Conservation (phyloP, 1,140 invertebrate genomes). For the Lepidurus apus region DNA sequence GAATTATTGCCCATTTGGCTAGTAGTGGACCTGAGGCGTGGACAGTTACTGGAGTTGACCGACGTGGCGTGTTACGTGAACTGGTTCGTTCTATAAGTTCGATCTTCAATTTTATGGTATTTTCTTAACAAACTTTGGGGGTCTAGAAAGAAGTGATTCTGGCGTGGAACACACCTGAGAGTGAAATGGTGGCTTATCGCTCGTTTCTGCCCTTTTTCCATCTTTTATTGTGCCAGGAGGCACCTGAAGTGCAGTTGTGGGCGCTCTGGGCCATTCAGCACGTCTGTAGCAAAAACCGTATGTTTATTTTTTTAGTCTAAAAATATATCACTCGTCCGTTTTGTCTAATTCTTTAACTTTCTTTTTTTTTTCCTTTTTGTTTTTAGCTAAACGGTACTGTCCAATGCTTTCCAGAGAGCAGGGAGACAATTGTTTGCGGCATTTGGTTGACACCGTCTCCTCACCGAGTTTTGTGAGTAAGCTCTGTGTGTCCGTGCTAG, state of each 20-base stretch:
- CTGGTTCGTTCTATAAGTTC: conserved; percentile 43
- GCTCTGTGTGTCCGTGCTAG: neutral
- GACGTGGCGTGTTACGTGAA: conserved; percentile 54
- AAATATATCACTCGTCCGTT: neutral
- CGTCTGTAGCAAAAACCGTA: conserved; percentile 72
- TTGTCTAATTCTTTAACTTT: conserved; percentile 34
- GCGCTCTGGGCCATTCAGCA: conserved; percentile 78
- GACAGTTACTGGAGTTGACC: conserved; percentile 44
- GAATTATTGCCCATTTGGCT: conserved; percentile 70
- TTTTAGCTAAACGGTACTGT: conserved; percentile 65
- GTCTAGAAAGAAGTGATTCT: conserved; percentile 54
- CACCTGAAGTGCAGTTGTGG: conserved; percentile 69
- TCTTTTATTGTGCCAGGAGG: conserved; percentile 54
- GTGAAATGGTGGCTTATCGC: conserved; percentile 77
- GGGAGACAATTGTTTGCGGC: conserved; percentile 52
- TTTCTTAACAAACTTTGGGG: conserved; percentile 38
- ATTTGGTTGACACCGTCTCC: neutral
- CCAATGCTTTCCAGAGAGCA: conserved; percentile 62
- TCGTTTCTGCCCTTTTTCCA: conserved; percentile 75
- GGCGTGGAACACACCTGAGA: conserved; percentile 64
- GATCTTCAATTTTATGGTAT: neutral
- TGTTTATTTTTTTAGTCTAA: conserved; percentile 40
- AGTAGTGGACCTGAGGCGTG: conserved; percentile 56
- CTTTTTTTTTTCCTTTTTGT: conserved; percentile 27
- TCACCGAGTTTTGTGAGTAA: neutral